These are phyloP conservation scores for Tetheella fluctuosa DNA, from an alignment of 2,888 invertebrate species.

Conservation along the genomic window DNA sequence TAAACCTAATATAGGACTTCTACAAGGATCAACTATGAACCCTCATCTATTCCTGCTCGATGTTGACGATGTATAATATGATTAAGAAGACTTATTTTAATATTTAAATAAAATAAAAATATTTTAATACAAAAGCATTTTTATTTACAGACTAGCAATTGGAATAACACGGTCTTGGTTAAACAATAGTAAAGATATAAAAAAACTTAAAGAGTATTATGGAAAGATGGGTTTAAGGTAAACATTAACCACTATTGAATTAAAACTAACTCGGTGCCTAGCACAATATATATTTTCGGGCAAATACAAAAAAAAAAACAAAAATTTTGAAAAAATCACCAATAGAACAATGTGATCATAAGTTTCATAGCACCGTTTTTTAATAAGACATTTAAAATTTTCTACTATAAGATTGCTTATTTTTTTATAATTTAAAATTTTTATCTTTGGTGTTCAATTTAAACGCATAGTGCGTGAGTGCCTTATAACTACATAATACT, in stretches of 20 bases:
- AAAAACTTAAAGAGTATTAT: constrained; percentile 4
- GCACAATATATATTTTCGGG: background rate
- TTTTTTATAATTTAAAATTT: background rate
- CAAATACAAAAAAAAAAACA: too few species aligned
- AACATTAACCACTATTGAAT: background rate
- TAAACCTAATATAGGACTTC: background rate
- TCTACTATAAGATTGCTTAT: background rate
- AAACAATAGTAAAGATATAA: background rate
- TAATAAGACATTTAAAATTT: background rate
- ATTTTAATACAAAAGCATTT: constrained; percentile 7
- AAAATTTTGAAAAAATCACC: background rate
- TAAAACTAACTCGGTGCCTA: background rate
- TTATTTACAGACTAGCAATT: background rate
- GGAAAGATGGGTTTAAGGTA: background rate
- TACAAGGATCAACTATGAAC: background rate
- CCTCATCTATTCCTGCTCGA: background rate
- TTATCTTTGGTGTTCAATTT: constrained; percentile 1
- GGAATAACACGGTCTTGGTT: background rate
- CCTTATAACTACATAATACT: constrained; percentile 2
- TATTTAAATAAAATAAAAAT: background rate
- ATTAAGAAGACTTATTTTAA: too few species aligned
- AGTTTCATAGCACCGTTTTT: constrained; percentile 4
- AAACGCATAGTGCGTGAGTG: background rate
- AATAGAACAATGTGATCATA: background rate
- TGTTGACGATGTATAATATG: background rate